phyloP scores from a whole-genome alignment of 2,113 vertebrate genomes.

The Tachycineta bicolor region DNA sequence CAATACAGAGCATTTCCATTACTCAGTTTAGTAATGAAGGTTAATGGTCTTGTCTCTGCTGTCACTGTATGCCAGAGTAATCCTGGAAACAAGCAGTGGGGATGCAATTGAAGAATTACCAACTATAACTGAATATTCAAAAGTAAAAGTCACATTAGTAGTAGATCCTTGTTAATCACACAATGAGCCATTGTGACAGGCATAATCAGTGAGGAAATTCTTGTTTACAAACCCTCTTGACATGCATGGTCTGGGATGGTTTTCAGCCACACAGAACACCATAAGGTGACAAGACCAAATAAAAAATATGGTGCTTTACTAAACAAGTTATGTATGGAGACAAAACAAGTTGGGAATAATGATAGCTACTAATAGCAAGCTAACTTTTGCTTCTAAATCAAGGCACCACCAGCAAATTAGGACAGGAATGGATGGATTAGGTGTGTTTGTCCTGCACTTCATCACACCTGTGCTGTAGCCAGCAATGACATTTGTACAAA shows the following conservation, averaged over 20 bases:
- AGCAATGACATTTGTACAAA: not conserved
- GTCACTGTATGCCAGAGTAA: not conserved
- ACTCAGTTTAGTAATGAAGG: not conserved
- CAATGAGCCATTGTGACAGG: not conserved
- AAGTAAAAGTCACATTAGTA: constrained; percentile 5
- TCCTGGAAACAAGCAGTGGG: not conserved
- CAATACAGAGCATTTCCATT: not conserved
- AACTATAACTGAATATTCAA: not conserved
- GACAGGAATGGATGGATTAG: not conserved
- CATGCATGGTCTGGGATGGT: not conserved
- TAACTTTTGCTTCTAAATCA: not conserved
- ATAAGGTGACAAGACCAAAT: not conserved
- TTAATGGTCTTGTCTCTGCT: constrained; percentile 18
- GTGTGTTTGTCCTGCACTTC: not conserved
- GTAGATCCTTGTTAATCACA: not conserved
- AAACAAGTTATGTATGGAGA: not conserved
- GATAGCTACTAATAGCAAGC: not conserved
- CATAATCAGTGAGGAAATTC: not conserved
- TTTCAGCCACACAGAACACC: not conserved
- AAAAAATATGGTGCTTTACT: not conserved
- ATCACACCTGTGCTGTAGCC: not conserved
- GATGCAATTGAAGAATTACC: not conserved
- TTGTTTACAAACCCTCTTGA: not conserved
- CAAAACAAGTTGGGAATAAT: not conserved
- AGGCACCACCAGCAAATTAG: not conserved